Evolutionary conservation across 2,113 vertebrate genomes (phyloP), one percentile per base, ranked within the genome.

Genomic region (Antechinus flavipes): DNA sequence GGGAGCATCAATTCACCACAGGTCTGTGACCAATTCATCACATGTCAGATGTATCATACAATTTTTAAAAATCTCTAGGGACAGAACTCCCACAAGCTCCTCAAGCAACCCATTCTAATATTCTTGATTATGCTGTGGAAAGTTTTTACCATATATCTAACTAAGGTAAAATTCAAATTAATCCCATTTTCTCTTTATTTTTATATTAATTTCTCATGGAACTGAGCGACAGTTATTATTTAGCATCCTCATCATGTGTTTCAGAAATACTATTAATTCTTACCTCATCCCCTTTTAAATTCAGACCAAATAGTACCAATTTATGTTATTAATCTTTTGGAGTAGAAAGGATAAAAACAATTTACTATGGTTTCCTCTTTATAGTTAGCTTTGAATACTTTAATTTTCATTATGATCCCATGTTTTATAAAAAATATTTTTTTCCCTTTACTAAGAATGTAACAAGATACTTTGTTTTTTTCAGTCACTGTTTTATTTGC

Each of bases 1-100:
- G 95, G 93, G 97, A 98, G 95, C 96, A 97, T 97, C 97, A 91
- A 0, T 97, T 97, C 95, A 91, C 94, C 53, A 91, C 96, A 97
- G 97, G 96, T 98, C 94, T 97, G 97, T 98, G 90, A 30, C 96
- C 92, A 53, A 35, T 92, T 95, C 24, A 26, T 54, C 56, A 54
- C 92, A 49, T 94, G 95, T 93, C 96, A 96, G 95, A 89, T 91
- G 30, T 94, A 91, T 96, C 96, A 91, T 94, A 96, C 94, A 96
- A 96, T 95, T 96, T 93, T 95, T 93, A 93, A 96, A 94, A 94
- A 96, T 53, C 49, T 9, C 46, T 19, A 14, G 90, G 92, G 84
- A 58, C 84, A 54, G 56, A 58, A 68, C 68, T 96, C 95, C 94
- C 95, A 92, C 96, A 96, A 96, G 49, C 30, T 93, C n/a, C 35